Base-by-base conservation (phyloP, 2,888 invertebrate genomes). In the Chouioia cunea region DNA sequence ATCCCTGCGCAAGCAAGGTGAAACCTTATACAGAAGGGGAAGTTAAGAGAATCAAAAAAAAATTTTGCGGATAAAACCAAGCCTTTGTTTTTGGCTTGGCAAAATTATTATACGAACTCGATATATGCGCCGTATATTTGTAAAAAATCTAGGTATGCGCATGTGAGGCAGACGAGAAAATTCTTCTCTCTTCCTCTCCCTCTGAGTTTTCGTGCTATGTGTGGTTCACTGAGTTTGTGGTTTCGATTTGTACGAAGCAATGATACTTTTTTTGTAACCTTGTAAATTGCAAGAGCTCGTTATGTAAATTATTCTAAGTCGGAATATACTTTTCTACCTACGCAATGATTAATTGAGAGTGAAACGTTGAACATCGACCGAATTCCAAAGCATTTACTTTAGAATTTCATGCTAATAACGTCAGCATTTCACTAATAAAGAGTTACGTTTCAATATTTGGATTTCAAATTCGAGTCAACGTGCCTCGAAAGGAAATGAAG, bases 1-100 rank as follows among this genome's bases (percentile, higher is more conserved):
- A 72, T 75, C 73, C 68, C 63, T 60, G 70, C 62, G 12, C 43
- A 54, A 52, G 54, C 27, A 36, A 57, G 43, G 52, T 46, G 64
- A 70, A 70, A 66, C 64, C 62, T 58, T 66, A 63, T 58, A 60
- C 48, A 6, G 23, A 2, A 22, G 15, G 16, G 23, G 27, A 18
- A 27, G 71, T 27, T 27, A 6, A 27, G 6, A 27, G 6, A 27
- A 27, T 4, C 3, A 27, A 27, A 27, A 27, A 46, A 71, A 67
- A 71, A 71, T 71, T 67, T 3, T 63, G 46, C 10, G 22, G 43
- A 4, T 20, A 23, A 44, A 23, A 16, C 18, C 52, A 65, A 62
- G 48, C 48, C 63, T 66, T 63, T 53, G 65, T 60, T 48, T 27
- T 27, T 27, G 27, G 6, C 27, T 27, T 52, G 22, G 15, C 36